Percentiles rank a stretch among this genome's conserved stretches.
These are phyloP conservation scores for Teleogryllus oceanicus DNA, from an alignment of 2,888 invertebrate genomes.

Conservation along the genomic window DNA sequence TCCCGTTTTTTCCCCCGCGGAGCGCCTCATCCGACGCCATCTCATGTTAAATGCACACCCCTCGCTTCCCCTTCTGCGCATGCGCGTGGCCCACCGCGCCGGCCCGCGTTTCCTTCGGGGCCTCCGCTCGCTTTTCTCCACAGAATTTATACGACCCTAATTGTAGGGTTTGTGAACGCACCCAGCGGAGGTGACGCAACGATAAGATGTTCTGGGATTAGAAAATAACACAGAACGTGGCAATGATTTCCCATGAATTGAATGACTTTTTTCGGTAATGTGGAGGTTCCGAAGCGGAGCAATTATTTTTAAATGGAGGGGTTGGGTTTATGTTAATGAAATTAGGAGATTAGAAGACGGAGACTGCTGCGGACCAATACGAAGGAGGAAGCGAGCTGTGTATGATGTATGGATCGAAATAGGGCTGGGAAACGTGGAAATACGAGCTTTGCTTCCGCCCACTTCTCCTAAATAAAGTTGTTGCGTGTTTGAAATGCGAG, in stretches of 20 bases:
- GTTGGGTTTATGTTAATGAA: slow-evolving; percentile 5
- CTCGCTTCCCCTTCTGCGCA: neutral
- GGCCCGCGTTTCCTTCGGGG: neutral
- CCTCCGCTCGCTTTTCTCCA: neutral
- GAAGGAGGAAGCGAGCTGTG: neutral
- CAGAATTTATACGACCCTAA: slow-evolving; percentile 11
- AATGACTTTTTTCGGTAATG: neutral
- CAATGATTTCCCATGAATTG: slow-evolving; percentile 3
- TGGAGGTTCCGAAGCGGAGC: neutral
- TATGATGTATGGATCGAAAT: neutral
- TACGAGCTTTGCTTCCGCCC: neutral
- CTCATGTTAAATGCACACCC: slow-evolving; percentile 18
- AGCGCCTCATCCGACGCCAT: neutral
- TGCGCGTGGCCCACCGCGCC: neutral
- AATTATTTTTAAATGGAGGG: slow-evolving; percentile 18
- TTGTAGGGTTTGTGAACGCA: slow-evolving; percentile 5
- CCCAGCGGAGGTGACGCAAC: neutral
- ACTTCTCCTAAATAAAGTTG: neutral
- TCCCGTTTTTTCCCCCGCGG: no score
- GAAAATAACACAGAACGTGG: neutral
- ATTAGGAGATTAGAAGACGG: slow-evolving; percentile 6
- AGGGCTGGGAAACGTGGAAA: neutral
- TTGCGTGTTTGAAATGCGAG: neutral
- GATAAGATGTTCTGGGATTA: slow-evolving; percentile 7
- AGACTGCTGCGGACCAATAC: neutral